Evolutionary conservation across 2,888 invertebrate genomes (phyloP).

Genomic region (Venusia cambrica): DNA sequence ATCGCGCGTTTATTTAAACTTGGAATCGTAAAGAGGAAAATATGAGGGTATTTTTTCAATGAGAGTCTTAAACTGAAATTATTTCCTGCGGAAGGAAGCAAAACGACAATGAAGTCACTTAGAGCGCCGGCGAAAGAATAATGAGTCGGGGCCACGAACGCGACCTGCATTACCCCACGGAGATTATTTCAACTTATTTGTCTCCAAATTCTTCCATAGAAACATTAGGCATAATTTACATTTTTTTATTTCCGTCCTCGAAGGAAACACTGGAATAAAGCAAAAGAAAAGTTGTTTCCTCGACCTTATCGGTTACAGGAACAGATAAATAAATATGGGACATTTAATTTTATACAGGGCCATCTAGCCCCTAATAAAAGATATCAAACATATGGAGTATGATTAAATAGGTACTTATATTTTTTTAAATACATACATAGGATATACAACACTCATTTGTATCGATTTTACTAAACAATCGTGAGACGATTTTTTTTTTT

Average conservation of each 20-base stretch:
- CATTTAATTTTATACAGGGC: no score
- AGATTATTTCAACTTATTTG: slow-evolving; percentile 66
- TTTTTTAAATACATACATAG: no score
- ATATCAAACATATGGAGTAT: no score
- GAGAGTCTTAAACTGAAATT: slow-evolving; percentile 60
- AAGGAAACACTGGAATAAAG: slow-evolving; percentile 24
- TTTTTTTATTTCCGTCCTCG: slow-evolving; percentile 43
- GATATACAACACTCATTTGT: no score
- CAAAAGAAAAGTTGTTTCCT: slow-evolving; percentile 18
- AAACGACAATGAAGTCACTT: slow-evolving; percentile 67
- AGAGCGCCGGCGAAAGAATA: slow-evolving; percentile 62
- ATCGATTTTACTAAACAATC: no score
- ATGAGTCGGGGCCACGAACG: slow-evolving; percentile 47
- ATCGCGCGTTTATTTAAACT: slow-evolving; percentile 16
- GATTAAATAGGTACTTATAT: no score
- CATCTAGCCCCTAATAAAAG: no score
- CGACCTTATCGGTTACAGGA: no score
- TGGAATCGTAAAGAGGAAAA: slow-evolving; percentile 22
- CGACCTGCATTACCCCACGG: slow-evolving; percentile 44
- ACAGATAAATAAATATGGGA: no score
- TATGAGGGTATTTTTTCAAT: slow-evolving; percentile 54
- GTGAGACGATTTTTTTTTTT: no score
- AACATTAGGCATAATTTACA: slow-evolving; percentile 45
- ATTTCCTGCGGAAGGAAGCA: slow-evolving; percentile 66
- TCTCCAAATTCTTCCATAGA: slow-evolving; percentile 47